Conservation (phyloP, 2,797 vertebrate species). For the Atherinosoma microstoma region DNA sequence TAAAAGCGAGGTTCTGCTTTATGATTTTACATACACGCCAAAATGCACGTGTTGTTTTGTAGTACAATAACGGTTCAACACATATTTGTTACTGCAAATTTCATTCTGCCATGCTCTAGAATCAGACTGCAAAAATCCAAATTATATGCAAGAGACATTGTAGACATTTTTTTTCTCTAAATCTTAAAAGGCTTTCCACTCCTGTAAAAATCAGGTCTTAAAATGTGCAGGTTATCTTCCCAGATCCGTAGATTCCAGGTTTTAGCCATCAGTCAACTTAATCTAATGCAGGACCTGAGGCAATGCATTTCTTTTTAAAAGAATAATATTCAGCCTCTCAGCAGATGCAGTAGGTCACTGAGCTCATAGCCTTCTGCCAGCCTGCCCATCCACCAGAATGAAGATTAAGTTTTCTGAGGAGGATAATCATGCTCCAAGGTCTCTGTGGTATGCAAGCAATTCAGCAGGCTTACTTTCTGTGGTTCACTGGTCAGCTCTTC, state of each 20-base stretch:
- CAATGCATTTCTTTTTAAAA: slow-evolving; percentile 56
- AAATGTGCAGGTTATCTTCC: slow-evolving; percentile 32
- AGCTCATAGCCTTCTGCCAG: slow-evolving; percentile 61
- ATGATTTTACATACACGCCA: background rate
- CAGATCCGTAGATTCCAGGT: slow-evolving; percentile 40
- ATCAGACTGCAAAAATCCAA: background rate
- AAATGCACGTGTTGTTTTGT: background rate
- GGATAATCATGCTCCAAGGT: slow-evolving; percentile 71
- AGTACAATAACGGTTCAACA: background rate
- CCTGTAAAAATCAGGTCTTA: slow-evolving; percentile 10
- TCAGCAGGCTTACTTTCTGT: slow-evolving; percentile 46
- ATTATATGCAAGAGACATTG: background rate
- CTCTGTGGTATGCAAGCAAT: slow-evolving; percentile 67
- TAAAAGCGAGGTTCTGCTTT: background rate
- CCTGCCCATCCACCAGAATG: slow-evolving; percentile 62
- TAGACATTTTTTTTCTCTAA: slow-evolving; percentile 1
- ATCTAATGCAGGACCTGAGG: slow-evolving; percentile 70
- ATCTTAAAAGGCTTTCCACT: slow-evolving; percentile 6
- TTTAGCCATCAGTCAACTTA: slow-evolving; percentile 65
- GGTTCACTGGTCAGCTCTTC: slow-evolving; percentile 45
- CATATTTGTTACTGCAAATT: background rate
- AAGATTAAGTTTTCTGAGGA: slow-evolving; percentile 76
- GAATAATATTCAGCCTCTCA: slow-evolving; percentile 62
- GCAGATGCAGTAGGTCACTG: slow-evolving; percentile 68
- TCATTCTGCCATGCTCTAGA: background rate